Evolutionary conservation across 92 coral and sea anemone species (phyloP), one percentile per base, ranked within the genome.

Genomic region (Blastomussa wellsi): DNA sequence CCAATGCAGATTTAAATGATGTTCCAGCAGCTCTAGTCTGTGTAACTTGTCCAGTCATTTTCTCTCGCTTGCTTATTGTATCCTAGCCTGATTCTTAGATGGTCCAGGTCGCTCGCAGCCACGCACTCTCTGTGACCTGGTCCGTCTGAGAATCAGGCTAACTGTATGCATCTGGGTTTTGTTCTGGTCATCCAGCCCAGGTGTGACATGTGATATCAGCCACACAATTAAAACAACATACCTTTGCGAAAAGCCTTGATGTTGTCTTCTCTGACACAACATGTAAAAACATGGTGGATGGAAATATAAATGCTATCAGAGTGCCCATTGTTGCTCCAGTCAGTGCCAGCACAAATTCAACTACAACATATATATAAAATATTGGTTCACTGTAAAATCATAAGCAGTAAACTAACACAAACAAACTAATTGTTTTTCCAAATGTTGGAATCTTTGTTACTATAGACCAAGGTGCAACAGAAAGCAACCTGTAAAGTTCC

Each of bases 261-360:
- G 79, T 82, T 60, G 94, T 86, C 41, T 90, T 84, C 74, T 97
- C 97, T 78, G 90, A 88, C 39, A 95, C 95, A 33, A 89, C 87
- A 51, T 86, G 86, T 2, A 97, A 89, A 55, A 82, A 97, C 87
- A 97, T 94, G 73, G 86, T 82, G 28, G 99, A 88, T 14, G 99
- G 99, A 67, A 89, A 85, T 74, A 97, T 86, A 80, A 94, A 90
- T 17, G 95, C 87, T 62, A 97, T 91, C 41, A 94, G 79, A 9
- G 93, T 88, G 0, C 99, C 99, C 94, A 97, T 97, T 28, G 99
- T 97, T 12, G 99, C 99, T 72, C 99, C 99, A 85, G 94, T 95
- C 60, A 97, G 68, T 20, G 98, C 98, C 83, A 97, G 87, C 35
- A 97, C 96, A 84, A 97, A 94, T 88, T 97, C 99, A 86, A 97